Base-by-base conservation (phyloP, 1,140 invertebrate genomes). In the Drosophila subobscura region DNA sequence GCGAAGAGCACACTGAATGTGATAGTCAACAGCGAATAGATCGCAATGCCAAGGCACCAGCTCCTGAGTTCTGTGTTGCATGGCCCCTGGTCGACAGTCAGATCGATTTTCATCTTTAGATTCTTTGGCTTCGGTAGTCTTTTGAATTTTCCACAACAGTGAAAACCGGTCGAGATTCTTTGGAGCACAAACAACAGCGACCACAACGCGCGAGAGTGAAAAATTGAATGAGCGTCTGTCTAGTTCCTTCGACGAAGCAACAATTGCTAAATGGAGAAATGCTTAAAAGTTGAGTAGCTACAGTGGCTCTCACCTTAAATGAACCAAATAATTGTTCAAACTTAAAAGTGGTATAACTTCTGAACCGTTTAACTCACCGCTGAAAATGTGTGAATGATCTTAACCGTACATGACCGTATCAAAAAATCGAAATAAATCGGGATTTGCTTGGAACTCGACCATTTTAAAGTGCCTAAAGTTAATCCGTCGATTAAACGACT, bases 21-120 rank as follows among this genome's bases (percentile, higher is more conserved):
- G 12, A 59, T 53, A 16, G 49, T 22, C 37, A 86, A 5, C 2
- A 86, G 57, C 16, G 42, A 64, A 47, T 66, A 86, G 25, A 83
- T 51, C 10, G 83, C 83, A 12, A 83, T 88, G 33, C 71, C 84
- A 10, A 76, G n/a, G 40, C 83, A 86, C 84, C 83, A 88, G 41
- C 53, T 60, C 23, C 84, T 57, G 12, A 86, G 45, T 2, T 76
- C 71, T 41, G 71, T 45, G 3, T 76, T 40, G 57, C 78, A 86
- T 1, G 83, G 83, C 25, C 83, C 83, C 23, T 64, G 46, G 16
- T 86, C 83, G 22, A 88, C 79, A 41, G 56, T 57, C 5, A 83
- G 71, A 12, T 88, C 56, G 47, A 86, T 40, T 76, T 78, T 72
- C 83, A 86, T 88, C 51, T 74, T 81, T 7, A n/a, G 20, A 33